Conservation (phyloP, 2,888 invertebrate species). For the Tanypteryx hageni region DNA sequence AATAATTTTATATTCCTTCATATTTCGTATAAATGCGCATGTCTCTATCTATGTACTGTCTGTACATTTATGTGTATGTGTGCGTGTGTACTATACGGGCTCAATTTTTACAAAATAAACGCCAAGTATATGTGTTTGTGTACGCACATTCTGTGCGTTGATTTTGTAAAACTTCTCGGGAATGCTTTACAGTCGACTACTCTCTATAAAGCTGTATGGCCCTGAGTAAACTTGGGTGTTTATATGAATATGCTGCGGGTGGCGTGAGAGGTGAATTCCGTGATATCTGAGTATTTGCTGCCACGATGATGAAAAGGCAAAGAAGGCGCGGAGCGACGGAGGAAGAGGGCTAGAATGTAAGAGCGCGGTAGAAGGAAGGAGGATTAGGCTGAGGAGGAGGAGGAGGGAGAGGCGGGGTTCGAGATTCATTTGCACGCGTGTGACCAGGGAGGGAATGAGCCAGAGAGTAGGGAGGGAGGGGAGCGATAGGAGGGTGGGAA, state of each 20-base stretch:
- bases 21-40: too few relatives aligned
- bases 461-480: background rate
- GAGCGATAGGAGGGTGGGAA: slow-evolving; percentile 33
- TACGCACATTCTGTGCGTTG: background rate
- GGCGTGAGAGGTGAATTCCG: background rate
- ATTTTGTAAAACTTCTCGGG: background rate
- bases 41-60: too few relatives aligned
- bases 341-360: background rate
- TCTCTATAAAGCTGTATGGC: background rate
- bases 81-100: background rate
- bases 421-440: slow-evolving; percentile 51
- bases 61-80: too few relatives aligned
- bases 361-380: background rate
- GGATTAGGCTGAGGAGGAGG: background rate
- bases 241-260: background rate
- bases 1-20: too few relatives aligned
- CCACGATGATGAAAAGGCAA: background rate
- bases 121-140: too few relatives aligned
- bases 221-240: slow-evolving; percentile 1
- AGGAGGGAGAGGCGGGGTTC: background rate
- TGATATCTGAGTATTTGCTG: background rate
- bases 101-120: background rate
- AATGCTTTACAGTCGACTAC: background rate
- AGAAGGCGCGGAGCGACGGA: background rate
- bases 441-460: slow-evolving; percentile 16